Conservation (phyloP, 1,140 invertebrate species). For the Steinernema khuongi region DNA sequence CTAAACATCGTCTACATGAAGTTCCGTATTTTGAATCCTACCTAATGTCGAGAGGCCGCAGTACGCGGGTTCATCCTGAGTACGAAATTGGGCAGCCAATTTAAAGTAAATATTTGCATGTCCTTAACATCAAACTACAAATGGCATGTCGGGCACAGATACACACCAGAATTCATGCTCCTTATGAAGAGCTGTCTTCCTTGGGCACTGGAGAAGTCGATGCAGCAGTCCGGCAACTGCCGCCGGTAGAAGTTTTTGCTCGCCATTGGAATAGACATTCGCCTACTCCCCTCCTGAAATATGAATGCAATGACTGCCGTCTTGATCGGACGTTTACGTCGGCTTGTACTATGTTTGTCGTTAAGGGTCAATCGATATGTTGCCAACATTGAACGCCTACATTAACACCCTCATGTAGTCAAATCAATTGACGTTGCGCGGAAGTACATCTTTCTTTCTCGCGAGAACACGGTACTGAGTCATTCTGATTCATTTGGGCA, state of each 20-base stretch:
- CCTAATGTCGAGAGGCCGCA: conserved; percentile 61
- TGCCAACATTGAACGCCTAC: no score
- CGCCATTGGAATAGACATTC: conserved; percentile 22
- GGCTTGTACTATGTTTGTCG: no score
- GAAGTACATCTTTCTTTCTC: no score
- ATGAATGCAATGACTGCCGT: background rate
- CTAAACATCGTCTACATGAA: conserved; percentile 25
- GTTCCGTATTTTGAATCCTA: conserved; percentile 33
- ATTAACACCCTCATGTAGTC: no score
- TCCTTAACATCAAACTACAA: conserved; percentile 23
- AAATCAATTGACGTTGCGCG: no score
- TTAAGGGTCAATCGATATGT: no score
- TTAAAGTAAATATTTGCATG: conserved; percentile 57
- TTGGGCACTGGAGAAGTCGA: conserved; percentile 56
- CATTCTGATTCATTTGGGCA: no score
- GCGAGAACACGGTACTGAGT: no score
- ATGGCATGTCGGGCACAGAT: conserved; percentile 20
- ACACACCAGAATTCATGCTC: conserved; percentile 51
- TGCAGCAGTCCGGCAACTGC: conserved; percentile 56
- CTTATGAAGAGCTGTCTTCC: conserved; percentile 59
- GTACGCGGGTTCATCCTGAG: conserved; percentile 60
- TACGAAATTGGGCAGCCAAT: conserved; percentile 59
- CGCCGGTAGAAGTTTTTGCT: conserved; percentile 56
- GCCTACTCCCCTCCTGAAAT: background rate
- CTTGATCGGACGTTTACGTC: no score